Evolutionary conservation across 2,113 vertebrate species (phyloP), one percentile per base, ranked within the genome.

Genomic region (Suricata suricatta): DNA sequence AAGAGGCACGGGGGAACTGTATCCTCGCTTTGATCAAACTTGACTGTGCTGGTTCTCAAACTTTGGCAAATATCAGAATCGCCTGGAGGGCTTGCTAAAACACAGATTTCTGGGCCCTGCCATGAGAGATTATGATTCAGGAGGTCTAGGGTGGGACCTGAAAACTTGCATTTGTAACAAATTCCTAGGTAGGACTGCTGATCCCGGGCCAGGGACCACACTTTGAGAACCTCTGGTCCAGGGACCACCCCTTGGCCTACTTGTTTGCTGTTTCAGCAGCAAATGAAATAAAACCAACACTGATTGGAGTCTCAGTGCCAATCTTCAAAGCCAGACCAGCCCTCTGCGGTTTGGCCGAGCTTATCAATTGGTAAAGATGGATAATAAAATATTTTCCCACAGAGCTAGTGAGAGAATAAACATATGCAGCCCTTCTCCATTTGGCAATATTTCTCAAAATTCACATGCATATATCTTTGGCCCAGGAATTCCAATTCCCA

Each of bases 391-490:
- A 8, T 2, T 72, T 87, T 77, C 13, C 50, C 27, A 38, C 21
- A 17, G 15, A 69, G 50, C 66, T 54, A 29, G 50, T 35, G 27
- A 69, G 47, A 77, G 80, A 31, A 54, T 12, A 88, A 80, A 85
- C 27, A 44, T 27, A 71, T 27, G 27, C 23, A 76, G 41, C 31
- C 25, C 9, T 57, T 94, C 69, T 74, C n/a, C 80, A 68, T 77
- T 87, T 94, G 81, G 12, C 7, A 66, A 13, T 57, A 80, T 52
- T 94, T 84, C 52, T 97, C 38, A 92, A 87, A 84, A 54, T 57
- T 79, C n/a, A 31, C 33, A 64, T 35, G 57, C 7, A 13, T 52
- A 44, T 54, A 71, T 38, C 47, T 80, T 95, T 93, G 79, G 31
- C 16, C 81, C 66, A 89, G 41, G 84, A 85, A 93, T 80, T 52